phyloP scores from a whole-genome alignment of 2,797 vertebrate species.

The Trichosurus vulpecula region DNA sequence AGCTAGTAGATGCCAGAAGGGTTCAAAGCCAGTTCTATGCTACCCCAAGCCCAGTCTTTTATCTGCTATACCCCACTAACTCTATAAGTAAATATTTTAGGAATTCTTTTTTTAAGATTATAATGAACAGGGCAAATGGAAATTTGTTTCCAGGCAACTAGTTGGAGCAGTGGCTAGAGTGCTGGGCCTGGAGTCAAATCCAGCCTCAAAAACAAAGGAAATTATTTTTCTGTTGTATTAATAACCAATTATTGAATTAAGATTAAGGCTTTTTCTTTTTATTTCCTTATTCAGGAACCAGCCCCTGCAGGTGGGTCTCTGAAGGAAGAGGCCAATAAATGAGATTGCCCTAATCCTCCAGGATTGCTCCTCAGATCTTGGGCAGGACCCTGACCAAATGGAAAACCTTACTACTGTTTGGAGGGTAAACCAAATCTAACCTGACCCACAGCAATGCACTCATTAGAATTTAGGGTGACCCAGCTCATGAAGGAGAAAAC shows the following conservation, averaged over 20 bases:
- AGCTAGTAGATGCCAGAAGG: background rate
- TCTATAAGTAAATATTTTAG: background rate
- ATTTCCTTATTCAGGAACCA: background rate
- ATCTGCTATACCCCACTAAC: background rate
- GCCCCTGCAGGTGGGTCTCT: background rate
- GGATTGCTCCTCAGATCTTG: background rate
- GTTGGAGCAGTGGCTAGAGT: background rate
- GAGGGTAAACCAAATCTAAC: background rate
- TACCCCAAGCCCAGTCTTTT: background rate
- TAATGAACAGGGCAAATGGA: slow-evolving; percentile 36
- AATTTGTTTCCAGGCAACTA: background rate
- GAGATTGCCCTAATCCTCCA: background rate
- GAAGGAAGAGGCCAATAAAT: background rate
- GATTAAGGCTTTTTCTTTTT: background rate
- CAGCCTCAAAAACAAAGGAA: background rate
- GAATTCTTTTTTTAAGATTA: slow-evolving; percentile 28
- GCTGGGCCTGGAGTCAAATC: background rate
- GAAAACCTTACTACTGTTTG: background rate
- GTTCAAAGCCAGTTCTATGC: background rate
- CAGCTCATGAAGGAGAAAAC: background rate
- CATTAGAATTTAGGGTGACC: background rate
- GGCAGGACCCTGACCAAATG: background rate
- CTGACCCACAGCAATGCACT: background rate
- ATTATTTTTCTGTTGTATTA: background rate
- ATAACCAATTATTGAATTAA: background rate